Base-by-base conservation (phyloP, 1,140 invertebrate genomes). In the Ceratina japonica region DNA sequence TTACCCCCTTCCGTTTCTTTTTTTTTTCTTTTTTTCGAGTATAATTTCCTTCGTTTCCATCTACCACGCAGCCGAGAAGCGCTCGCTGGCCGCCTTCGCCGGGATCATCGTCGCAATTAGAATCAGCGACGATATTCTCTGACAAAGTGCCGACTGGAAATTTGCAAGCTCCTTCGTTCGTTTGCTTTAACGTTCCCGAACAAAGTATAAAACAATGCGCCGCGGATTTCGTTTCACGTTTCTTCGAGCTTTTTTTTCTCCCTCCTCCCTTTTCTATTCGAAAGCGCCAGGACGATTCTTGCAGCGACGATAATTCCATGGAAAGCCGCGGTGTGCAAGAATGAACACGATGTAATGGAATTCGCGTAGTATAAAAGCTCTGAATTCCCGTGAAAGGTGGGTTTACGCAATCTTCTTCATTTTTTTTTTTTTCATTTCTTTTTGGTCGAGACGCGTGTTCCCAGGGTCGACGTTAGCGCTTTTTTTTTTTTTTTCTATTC, bases 361-460 rank as follows among this genome's bases (percentile, higher is more conserved):
- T 65, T 79, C 71, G 77, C 61, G 70, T 65, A 65, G 77, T 74
- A 74, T 58, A 74, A 74, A 79, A 79, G 77, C 77, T 65, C 61
- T 56, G 76, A 65, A 73, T 74, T 65, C 62, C 70, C 69, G 62
- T 66, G 77, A 59, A 74, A 52, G 37, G 52, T 74, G 44, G 66
- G 79, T 74, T 44, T 69, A 58, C 44, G 72, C 75, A 16, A 51
- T 68, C 62, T 72, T 81, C 37, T 44, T 44, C 37, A 44, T 75
- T 71, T 77, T 54, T 44, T 75, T 66, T 73, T 75, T 44, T 49
- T 62, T 24, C 16, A 18, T n/a, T 44, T n/a, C 31, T 31, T n/a
- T 78, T 62, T 61, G 80, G 62, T 81, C 75, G 65, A 70, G 71
- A 77, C 75, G 80, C 62, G 72, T 52, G 76, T 72, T 79, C 62